Evolutionary conservation across 2,113 vertebrate species (phyloP).

Genomic region (Corythoichthys haematopterus): DNA sequence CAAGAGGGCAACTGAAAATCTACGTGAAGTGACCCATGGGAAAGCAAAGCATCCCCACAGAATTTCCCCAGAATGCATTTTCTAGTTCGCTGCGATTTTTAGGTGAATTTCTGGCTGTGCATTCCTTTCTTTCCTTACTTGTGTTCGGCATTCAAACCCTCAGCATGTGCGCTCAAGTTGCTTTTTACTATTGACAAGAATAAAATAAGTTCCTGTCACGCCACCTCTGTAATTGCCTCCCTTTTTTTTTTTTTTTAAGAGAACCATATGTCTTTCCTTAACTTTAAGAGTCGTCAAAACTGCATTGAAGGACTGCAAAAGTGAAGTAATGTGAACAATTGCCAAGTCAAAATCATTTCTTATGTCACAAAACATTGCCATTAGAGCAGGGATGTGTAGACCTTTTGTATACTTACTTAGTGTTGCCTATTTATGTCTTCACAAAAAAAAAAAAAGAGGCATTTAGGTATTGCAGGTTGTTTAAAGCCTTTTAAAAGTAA

Average conservation of each 20-base stretch:
- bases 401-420: too few relatives aligned
- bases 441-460: slow-evolving; percentile 13
- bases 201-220: background rate
- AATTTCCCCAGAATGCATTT: too few relatives aligned
- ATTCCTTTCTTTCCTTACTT: slow-evolving; percentile 12
- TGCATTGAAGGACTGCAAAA: background rate
- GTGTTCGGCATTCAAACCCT: background rate
- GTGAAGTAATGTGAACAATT: background rate
- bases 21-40: too few relatives aligned
- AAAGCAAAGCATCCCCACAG: too few relatives aligned
- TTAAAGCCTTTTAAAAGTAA: slow-evolving; percentile 17
- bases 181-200: background rate
- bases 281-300: slow-evolving; percentile 11
- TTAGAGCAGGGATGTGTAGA: too few relatives aligned
- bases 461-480: slow-evolving; percentile 27
- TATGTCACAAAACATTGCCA: too few relatives aligned
- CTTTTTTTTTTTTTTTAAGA: background rate
- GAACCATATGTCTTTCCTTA: slow-evolving; percentile 4
- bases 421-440: too few relatives aligned
- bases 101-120: slow-evolving; percentile 13
- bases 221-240: background rate
- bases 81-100: too few relatives aligned
- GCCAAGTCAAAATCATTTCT: too few relatives aligned
- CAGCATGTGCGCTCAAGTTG: background rate
- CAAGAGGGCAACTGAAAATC: too few relatives aligned